These are phyloP conservation scores for Thaumetopoea pityocampa DNA, from an alignment of 1,140 invertebrate genomes.

Conservation along the genomic window DNA sequence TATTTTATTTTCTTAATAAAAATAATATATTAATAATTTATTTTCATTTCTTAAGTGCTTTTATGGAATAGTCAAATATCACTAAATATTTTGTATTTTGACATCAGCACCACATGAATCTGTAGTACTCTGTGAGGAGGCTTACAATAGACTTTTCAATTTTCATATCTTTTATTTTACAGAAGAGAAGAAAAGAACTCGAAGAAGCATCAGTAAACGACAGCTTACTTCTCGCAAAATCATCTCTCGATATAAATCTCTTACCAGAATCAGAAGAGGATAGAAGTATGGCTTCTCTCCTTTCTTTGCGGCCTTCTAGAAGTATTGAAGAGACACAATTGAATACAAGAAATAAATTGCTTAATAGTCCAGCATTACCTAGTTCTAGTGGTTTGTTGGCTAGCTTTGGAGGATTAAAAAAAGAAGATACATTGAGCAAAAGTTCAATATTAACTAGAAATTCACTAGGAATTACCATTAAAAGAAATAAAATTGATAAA, in stretches of 20 bases:
- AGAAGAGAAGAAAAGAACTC: conserved; percentile 86
- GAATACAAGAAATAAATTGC: conserved; percentile 71
- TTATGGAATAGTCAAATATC: no score
- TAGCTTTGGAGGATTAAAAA: conserved; percentile 75
- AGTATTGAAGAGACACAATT: conserved; percentile 75
- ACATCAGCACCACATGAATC: no score
- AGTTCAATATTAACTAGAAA: conserved; percentile 47
- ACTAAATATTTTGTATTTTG: no score
- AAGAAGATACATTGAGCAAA: conserved; percentile 72
- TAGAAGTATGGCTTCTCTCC: conserved; percentile 84
- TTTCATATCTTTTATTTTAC: conserved; percentile 43
- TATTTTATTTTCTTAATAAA: no score
- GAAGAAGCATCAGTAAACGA: conserved; percentile 82
- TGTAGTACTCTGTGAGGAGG: no score
- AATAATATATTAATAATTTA: no score
- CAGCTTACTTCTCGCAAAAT: conserved; percentile 84
- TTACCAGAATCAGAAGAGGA: conserved; percentile 89
- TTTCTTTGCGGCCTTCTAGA: conserved; percentile 79
- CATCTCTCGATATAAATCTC: conserved; percentile 86
- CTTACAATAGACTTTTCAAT: no score
- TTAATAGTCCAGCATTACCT: conserved; percentile 77
- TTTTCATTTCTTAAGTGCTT: no score
- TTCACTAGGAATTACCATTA: conserved; percentile 59
- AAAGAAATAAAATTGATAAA: conserved; percentile 32
- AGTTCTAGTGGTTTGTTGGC: conserved; percentile 75